Base-by-base conservation (phyloP, 2,797 vertebrate species). In the Sebastes diaconus region DNA sequence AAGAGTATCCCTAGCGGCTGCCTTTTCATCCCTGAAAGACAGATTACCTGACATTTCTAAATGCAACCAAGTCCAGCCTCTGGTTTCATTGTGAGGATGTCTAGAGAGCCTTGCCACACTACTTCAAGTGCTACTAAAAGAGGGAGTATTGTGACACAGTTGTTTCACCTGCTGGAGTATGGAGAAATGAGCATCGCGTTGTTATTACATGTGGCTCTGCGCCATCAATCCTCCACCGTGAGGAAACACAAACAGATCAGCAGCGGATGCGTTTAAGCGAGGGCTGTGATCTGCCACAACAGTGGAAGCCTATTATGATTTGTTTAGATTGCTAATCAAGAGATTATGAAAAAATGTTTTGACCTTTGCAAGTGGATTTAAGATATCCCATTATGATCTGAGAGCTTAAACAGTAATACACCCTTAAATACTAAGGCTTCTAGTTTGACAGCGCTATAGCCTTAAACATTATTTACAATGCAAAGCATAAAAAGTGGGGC, bases 31-130 rank as follows among this genome's bases (percentile, higher is more conserved):
- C 90, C 69, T 86, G 79, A 87, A 93, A 93, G 93, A 94, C 91
- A 86, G 90, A 95, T 94, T 88, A 92, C 90, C 89, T 94, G 93
- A 92, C 93, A 92, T 93, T 90, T 94, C 85, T 86, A 90, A 93
- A 93, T 78, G 76, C 86, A 87, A 81, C 88, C 65, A 78, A 70
- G 79, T 75, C 84, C 68, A 68, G 86, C 86, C 84, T 68, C 55
- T 65, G 69, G 67, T 90, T 67, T 76, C 69, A 80, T 73, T 77
- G 79, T 74, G 55, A 81, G 73, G 78, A 75, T 75, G 86, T 91
- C 57, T 68, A 1, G 6, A 79, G 39, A n/a, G 27, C 58, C 39
- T 68, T 10, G 24, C 67, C 68, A 66, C 73, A 55, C 50, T 68
- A 67, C 79, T 78, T 84, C 67, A 74, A 75, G 73, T 42, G 72